These are phyloP conservation scores for Apamea anceps DNA, from an alignment of 2,888 invertebrate species.

Conservation along the genomic window DNA sequence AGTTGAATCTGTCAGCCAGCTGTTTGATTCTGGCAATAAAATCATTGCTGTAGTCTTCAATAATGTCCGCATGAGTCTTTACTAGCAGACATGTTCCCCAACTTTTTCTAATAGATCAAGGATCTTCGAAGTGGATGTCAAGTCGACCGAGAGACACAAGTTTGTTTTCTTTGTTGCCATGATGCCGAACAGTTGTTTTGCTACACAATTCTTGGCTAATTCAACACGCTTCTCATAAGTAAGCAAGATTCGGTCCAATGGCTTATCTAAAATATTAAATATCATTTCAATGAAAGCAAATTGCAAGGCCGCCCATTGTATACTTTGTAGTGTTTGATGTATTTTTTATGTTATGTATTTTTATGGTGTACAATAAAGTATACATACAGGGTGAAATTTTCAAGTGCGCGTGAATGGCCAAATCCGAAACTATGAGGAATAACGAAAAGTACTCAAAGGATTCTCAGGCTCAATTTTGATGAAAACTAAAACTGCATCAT, in stretches of 20 bases:
- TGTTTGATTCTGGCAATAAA: conserved; percentile 91
- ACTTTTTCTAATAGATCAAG: conserved; percentile 93
- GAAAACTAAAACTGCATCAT: no score
- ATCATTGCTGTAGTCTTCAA: conserved; percentile 94
- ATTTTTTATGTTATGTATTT: no score
- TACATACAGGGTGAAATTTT: no score
- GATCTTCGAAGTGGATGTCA: conserved; percentile 92
- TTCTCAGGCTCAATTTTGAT: no score
- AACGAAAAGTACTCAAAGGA: no score
- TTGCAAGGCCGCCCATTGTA: not conserved
- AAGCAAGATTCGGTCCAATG: conserved; percentile 88
- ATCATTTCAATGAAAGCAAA: not conserved
- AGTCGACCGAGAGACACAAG: conserved; percentile 97
- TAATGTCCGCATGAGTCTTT: conserved; percentile 97
- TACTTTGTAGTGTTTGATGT: no score
- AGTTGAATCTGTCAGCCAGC: conserved; percentile 94
- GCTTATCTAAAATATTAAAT: conserved; percentile 73
- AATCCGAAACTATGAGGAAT: no score
- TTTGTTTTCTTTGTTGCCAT: conserved; percentile 97
- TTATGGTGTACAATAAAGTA: no score
- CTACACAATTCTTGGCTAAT: conserved; percentile 90
- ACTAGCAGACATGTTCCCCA: conserved; percentile 96
- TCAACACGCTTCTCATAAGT: conserved; percentile 91
- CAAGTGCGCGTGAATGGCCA: no score
- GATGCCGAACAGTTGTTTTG: conserved; percentile 92